These are phyloP conservation scores for Quadroppia sp. DNA, from an alignment of 2,888 invertebrate species.

Conservation along the genomic window DNA sequence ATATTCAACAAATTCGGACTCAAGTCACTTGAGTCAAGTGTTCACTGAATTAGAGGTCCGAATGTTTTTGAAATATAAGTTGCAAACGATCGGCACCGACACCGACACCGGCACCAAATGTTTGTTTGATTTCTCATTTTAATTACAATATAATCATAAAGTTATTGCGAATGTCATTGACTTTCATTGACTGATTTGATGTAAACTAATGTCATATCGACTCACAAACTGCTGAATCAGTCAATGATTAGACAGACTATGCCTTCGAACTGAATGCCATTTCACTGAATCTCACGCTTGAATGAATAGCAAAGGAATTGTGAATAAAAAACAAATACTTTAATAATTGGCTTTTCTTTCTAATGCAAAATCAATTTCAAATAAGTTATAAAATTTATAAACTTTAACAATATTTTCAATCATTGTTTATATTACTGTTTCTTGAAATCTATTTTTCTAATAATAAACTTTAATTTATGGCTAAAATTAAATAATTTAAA, in stretches of 20 bases:
- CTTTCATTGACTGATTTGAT: background rate
- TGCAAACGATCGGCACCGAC: background rate
- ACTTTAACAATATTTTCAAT: no score
- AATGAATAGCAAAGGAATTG: background rate
- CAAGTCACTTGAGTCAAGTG: background rate
- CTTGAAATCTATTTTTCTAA: no score
- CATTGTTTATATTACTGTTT: no score
- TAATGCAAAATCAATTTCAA: background rate
- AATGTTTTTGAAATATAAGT: background rate
- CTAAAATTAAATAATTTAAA: no score
- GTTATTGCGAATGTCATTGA: conserved; percentile 11
- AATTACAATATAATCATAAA: background rate
- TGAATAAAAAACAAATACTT: background rate
- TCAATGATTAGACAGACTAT: conserved; percentile 32
- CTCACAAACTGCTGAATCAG: conserved; percentile 32
- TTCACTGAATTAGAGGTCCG: background rate
- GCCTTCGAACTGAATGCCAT: background rate
- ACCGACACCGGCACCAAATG: no score
- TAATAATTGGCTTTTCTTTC: background rate
- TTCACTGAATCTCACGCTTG: conserved; percentile 4
- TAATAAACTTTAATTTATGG: no score
- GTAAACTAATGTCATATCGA: background rate
- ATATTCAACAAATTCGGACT: background rate
- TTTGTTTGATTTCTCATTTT: conserved; percentile 1
- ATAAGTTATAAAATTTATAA: no score